Evolutionary conservation across 2,797 vertebrate genomes (phyloP), one percentile per base, ranked within the genome.

Genomic region (Pangasius sanitwongsei): DNA sequence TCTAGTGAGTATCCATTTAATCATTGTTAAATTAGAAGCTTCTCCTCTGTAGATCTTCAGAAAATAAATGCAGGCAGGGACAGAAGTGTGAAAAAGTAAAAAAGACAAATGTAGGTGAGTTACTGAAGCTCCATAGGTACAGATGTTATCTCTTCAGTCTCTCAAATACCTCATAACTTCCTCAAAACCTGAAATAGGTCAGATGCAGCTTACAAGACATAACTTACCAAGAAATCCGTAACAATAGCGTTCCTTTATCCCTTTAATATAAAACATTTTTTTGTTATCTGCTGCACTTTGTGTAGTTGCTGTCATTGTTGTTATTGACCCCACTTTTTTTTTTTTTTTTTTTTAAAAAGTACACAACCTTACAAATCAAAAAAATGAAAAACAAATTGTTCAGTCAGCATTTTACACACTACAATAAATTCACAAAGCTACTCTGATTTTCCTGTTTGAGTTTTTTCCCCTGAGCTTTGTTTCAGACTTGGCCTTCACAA

Each of bases 1-100:
- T 96, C 20, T 96, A 93, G 96, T 96, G 91, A 96, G 96, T 96
- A 87, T 28, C 6, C 6, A 16, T n/a, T 34, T 20, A 18, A 0
- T 77, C 41, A 23, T 15, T 53, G 50, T 57, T 57, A 18, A 57
- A 28, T 31, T 13, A 6, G 31, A 34, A 23, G n/a, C 59, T 12
- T 59, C 78, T 81, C 53, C 2, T 16, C 5, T 61, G 34, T 28
- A 83, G 37, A 41, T 15, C 34, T 83, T 83, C 25, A 44, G 31
- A 15, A 28, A n/a, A 65, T 4, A 48, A 83, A 16, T 0, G 9
- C 57, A 44, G 37, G 5, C 37, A 63, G 59, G 6, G 1, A 8
- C 23, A 57, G 15, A 57, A 4, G 3, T 4, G 13, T 53, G 1
- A 78, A 8, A 31, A 53, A 1, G 2, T 50, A 65, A 28, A 11